Base-by-base conservation (phyloP, 2,113 vertebrate genomes). In the Carettochelys insculpta region DNA sequence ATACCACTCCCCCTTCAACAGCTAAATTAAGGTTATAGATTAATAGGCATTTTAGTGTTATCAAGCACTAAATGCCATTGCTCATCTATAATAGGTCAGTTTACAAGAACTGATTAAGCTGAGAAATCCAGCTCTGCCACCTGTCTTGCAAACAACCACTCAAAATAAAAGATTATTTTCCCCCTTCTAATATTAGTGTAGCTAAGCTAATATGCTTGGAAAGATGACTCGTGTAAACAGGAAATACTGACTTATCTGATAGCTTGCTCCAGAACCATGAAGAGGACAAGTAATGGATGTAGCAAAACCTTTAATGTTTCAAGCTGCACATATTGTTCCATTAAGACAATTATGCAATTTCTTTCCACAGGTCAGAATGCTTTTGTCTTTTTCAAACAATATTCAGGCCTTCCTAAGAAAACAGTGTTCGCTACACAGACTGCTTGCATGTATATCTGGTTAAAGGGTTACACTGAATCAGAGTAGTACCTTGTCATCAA, bases 71-170 rank as follows among this genome's bases (percentile, higher is more conserved):
- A 94, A 80, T 84, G 89, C 43, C 81, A 89, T 0, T 73, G 56
- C 17, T 87, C 85, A 84, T 85, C 77, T n/a, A 90, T 68, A 88
- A 89, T 84, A 89, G 80, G 16, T 88, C 93, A 92, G 34, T 11
- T 84, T 75, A 80, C 58, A 87, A 80, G 50, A 1, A 92, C 43
- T 5, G 10, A 83, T 83, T 80, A 87, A 86, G 87, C 1, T 22
- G 34, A 50, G 19, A 90, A 94, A 68, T 68, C 22, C 54, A 83
- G 48, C 7, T 90, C 76, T 17, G 34, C 43, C 61, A 80, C 29
- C 20, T 0, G 0, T 45, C 85, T 80, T 93, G 85, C 51, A 95
- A 92, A 92, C 7, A 90, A 91, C 80, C 77, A 90, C 81, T 91
- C 71, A 88, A 88, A 87, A 52, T 19, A 51, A 96, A 96, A 77